Evolutionary conservation across 2,113 vertebrate genomes (phyloP).

Genomic region (Parus major): DNA sequence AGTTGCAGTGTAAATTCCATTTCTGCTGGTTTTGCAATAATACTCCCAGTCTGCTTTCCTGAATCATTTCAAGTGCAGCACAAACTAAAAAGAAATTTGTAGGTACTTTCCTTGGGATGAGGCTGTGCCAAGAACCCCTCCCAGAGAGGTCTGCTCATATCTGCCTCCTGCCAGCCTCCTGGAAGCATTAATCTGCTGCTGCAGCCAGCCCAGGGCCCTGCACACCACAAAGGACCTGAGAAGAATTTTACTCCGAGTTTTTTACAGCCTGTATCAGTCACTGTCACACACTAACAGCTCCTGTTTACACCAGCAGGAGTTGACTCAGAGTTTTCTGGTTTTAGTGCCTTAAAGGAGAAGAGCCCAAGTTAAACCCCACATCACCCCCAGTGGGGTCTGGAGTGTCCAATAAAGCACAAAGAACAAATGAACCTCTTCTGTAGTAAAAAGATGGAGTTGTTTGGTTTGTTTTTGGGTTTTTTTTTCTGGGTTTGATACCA

Average conservation of each 20-base stretch:
- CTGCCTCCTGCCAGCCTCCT: not conserved
- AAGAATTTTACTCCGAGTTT: not conserved
- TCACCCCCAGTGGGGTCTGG: not conserved
- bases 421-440: not conserved
- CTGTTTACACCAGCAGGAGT: not conserved
- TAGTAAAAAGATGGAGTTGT: not conserved
- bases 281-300: not conserved
- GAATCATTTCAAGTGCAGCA: rapidly evolving
- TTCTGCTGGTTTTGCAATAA: not conserved
- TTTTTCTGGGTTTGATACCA: not conserved
- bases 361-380: not conserved
- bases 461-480: not conserved
- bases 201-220: not conserved
- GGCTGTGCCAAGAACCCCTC: not conserved
- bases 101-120: not conserved
- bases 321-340: not conserved
- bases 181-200: not conserved
- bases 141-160: rapidly evolving
- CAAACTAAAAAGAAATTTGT: not conserved
- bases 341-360: not conserved
- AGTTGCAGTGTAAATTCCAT: not conserved
- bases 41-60: not conserved
- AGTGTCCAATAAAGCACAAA: not conserved
- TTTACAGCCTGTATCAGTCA: rapidly evolving
- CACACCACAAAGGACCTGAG: not conserved